Evolutionary conservation across 1,140 invertebrate genomes (phyloP), one percentile per base, ranked within the genome.

Genomic region (Chrysoperla carnea): DNA sequence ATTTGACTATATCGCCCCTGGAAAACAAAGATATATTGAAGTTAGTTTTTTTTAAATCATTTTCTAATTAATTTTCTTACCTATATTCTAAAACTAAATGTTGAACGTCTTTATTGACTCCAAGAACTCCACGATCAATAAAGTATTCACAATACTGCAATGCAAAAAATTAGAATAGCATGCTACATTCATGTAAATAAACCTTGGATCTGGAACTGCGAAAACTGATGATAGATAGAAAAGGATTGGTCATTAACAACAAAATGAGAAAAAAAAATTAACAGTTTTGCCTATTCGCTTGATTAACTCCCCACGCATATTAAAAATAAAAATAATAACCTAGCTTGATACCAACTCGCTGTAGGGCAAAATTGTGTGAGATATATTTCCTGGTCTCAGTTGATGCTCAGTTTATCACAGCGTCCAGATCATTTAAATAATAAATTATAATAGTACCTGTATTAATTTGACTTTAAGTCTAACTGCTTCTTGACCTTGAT

Each of bases 121-220:
- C 81, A 23, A 84, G 58, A 2, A 83, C 80, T n/a, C 81, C 81
- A 51, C 80, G 66, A 53, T 86, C 81, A 42, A 87, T 84, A 52
- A 78, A 82, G 54, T 79, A 86, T 59, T 85, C 81, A 12, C 85
- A 78, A 52, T 81, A 75, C 78, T 84, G 59, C 29, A 58, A 52
- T 23, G 17, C 2, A 23, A 23, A n/a, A 23, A 23, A 23, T 23
- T 23, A 23, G 5, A 23, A 23, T 2, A 23, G 2, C 5, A 23
- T 23, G 2, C 5, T 5, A 23, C 5, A 23, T 23, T 5, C 17
- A 23, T 23, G 17, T 23, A 23, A 23, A 23, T 23, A 23, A 23
- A 23, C 5, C 17, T 23, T 23, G 5, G n/a, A n/a, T n/a, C n/a
- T n/a, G n/a, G n/a, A n/a, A n/a, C n/a, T n/a, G n/a, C 46, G 29